Evolutionary conservation across 2,888 invertebrate genomes (phyloP).

Genomic region (Plebejus argus): DNA sequence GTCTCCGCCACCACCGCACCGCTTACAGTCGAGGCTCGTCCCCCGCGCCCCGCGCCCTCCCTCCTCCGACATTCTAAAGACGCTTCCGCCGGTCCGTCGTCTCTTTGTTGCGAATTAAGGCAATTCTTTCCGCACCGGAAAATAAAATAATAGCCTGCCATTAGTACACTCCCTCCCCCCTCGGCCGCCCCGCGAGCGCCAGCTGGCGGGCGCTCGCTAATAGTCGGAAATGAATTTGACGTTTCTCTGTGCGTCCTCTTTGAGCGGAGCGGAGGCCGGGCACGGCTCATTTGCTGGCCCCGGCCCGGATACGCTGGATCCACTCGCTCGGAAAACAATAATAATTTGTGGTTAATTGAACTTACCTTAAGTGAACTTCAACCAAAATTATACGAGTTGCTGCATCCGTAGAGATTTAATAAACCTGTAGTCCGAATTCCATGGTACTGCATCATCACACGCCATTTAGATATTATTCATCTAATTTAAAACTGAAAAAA

Average conservation of each 20-base stretch:
- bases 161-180: slow-evolving; percentile 54
- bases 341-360: too few relatives aligned
- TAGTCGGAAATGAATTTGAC: slow-evolving; percentile 58
- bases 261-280: slow-evolving; percentile 50
- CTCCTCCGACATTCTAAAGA: slow-evolving; percentile 38
- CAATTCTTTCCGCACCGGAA: slow-evolving; percentile 71
- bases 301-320: slow-evolving; percentile 40
- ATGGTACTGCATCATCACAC: too few relatives aligned
- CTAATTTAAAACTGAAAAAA: too few relatives aligned
- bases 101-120: slow-evolving; percentile 57
- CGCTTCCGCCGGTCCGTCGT: slow-evolving; percentile 52
- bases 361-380: too few relatives aligned
- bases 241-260: slow-evolving; percentile 51
- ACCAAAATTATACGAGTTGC: too few relatives aligned
- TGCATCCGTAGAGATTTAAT: too few relatives aligned
- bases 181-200: slow-evolving; percentile 32
- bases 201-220: slow-evolving; percentile 51
- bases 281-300: slow-evolving; percentile 50
- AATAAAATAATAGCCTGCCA: slow-evolving; percentile 72
- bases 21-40: not conserved
- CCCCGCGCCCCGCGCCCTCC: slow-evolving; percentile 1
- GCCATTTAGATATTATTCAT: too few relatives aligned
- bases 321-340: slow-evolving; percentile 9
- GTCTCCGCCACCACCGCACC: not conserved
- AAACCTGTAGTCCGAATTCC: too few relatives aligned